Base-by-base conservation (phyloP, 2,797 vertebrate species). In the Myotis pilosus region DNA sequence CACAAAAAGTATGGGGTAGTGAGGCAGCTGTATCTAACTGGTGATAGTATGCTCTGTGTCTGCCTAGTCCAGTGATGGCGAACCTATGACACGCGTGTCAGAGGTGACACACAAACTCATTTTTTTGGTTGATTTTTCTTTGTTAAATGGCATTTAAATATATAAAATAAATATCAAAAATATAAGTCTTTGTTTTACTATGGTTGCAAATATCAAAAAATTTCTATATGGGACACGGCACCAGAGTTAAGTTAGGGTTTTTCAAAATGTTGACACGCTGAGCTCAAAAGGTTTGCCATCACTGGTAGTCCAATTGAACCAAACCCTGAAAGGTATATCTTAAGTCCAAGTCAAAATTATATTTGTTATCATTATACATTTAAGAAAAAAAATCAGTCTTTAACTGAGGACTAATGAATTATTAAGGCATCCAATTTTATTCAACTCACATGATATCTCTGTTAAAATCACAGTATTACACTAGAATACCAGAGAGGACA, bases 341-440 rank as follows among this genome's bases (percentile, higher is more conserved):
- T 85, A 82, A 90, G 15, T 49, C n/a, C 30, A 82, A 84, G 60
- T 38, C 5, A 49, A 87, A 96, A 83, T 55, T 93, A 30, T 41
- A 83, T 22, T 30, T 76, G 60, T 57, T 53, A 69, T 60, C 9
- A 71, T 2, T 20, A n/a, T 72, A 10, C 30, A 68, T 12, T 86
- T 53, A 64, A 89, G 30, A 19, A 69, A 19, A 19, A 72, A 87
- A 55, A 25, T 5, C 15, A 49, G 7, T 53, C 38, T 95, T 80
- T 64, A 66, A 13, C 33, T 92, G 19, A 10, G 75, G 20, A 86
- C n/a, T 23, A 28, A 76, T 19, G 28, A 87, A 76, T 75, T 82
- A 84, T 87, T 25, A 87, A 85, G 38, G 49, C 20, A 51, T 25
- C 9, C 33, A 78, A 64, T 51, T 84, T 66, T 33, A 72, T 41